Evolutionary conservation across 1,140 invertebrate species (phyloP), one percentile per base, ranked within the genome.

Genomic region (Pogonus chalceus): DNA sequence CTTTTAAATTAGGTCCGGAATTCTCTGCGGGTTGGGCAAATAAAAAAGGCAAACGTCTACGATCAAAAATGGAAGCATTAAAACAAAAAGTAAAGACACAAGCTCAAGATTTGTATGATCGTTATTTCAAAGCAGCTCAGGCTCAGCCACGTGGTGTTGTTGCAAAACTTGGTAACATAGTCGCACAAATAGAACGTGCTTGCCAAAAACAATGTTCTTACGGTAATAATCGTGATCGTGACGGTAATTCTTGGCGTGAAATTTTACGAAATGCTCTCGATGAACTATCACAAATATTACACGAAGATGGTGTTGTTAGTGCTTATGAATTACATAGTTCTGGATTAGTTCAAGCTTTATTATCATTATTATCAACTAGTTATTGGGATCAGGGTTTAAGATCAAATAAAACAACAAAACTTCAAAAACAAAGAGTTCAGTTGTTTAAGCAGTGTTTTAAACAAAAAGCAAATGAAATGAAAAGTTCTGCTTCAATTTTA

Each of bases 261-360:
- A 82, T 82, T 52, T 67, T 85, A 2, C 73, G 78, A 7, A 77
- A 76, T 24, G 85, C 92, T 0, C 67, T 98, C 0, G 82, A 85
- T 51, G 87, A 93, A 60, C 70, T 98, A 10, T 83, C 86, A 12
- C 74, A 83, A 39, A 75, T 97, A 18, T 68, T 98, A 14, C 83
- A 88, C 59, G 89, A 93, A 66, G 95, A 98, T 57, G 89, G 91
- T 35, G 82, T 92, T 21, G 82, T 98, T 3, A 98, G 95, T 16
- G 92, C 95, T 0, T 98, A 96, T 70, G 96, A 98, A 72, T 75
- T 98, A 35, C 91, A 97, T 66, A 94, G 90, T 9, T 95, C 91
- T 21, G 95, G 95, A 1, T 75, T 98, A 3, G 92, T 98, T 1
- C 92, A 95, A 67, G 88, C 92, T 0, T 72, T 99, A 16, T 79